Base-by-base conservation (phyloP, 2,888 invertebrate genomes). In the Amphimallon solstitiale region DNA sequence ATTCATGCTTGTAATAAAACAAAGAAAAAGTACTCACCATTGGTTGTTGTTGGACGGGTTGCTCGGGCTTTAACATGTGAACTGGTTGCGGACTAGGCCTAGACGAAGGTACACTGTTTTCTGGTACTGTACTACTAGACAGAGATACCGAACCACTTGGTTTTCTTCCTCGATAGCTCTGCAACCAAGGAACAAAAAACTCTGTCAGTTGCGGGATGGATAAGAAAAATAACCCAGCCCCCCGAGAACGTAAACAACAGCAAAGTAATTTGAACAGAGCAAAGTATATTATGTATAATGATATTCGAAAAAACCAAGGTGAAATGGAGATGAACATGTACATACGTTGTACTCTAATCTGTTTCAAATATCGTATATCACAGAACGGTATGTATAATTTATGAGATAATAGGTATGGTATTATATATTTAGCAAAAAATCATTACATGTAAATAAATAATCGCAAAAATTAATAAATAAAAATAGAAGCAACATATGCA, bases 141-240 rank as follows among this genome's bases (percentile, higher is more conserved):
- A 75, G 74, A 19, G 76, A 70, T 48, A 79, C 77, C 51, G 81
- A 76, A 66, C 81, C 80, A 66, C 76, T 78, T 19, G 82, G 79
- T 71, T 83, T 83, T 62, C 83, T 74, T 61, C 83, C 83, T 62
- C 83, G 80, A 72, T 83, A 83, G 68, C 80, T 83, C 83, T 83
- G 78, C 51, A 72, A 72, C 48, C 23, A 21, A 40, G 19, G 19
- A 37, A 59, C 56, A 46, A 63, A 64, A 56, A 59, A 34, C 56
- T 54, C 29, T 34, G 56, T 59, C 56, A 59, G 56, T 59, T 43
- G 56, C 38, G 29, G 29, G 29, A 29, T 29, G 29, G 29, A 29
- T 29, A 29, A 29, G 23, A 29, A 29, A 29, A 29, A 59, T 43
- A 59, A 43, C 56, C 56, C 29, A 29, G 6, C 29, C 29, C 29